Percentiles rank a stretch among this genome's conserved stretches.
Evolutionary conservation across 2,113 vertebrate genomes (phyloP).

Genomic region (Tenebrosternarchus preto): DNA sequence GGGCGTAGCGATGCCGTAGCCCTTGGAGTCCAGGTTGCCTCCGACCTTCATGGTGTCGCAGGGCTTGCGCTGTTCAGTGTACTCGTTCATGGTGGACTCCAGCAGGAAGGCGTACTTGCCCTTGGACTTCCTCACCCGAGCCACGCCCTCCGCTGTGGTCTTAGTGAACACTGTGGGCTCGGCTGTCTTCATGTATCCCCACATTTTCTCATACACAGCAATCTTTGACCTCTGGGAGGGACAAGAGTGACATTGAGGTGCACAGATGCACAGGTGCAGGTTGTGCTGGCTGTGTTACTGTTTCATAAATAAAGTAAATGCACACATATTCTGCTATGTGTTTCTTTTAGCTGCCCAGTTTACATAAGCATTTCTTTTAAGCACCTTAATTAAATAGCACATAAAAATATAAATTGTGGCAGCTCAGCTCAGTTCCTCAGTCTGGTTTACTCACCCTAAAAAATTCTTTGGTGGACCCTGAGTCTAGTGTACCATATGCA

Average conservation of each 20-base stretch:
- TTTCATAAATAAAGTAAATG: not conserved
- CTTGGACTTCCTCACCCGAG: conserved; percentile 96
- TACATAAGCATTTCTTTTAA: not conserved
- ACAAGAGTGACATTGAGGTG: conserved; percentile 48
- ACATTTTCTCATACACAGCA: conserved; percentile 99
- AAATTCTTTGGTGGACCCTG: conserved; percentile 98
- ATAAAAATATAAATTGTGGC: not conserved
- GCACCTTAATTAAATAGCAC: not conserved
- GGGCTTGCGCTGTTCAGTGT: conserved; percentile 98
- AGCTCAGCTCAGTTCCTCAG: not conserved
- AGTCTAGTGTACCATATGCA: conserved; percentile 96
- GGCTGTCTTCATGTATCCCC: conserved; percentile 99
- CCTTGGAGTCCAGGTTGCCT: conserved; percentile 99
- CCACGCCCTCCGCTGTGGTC: conserved; percentile 95
- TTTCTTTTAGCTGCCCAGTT: not conserved
- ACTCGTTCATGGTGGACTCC: conserved; percentile 99
- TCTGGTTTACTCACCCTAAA: conserved; percentile 89
- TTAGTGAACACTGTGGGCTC: conserved; percentile 98
- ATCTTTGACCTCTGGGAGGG: conserved; percentile 93
- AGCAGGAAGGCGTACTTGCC: conserved; percentile 99
- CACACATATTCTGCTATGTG: not conserved
- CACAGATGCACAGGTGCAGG: conserved; percentile 28
- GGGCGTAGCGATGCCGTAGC: conserved; percentile 98
- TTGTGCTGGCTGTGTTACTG: not conserved
- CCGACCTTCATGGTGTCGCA: conserved; percentile 99